A percentile compares a stretch with the other conserved stretches of the same genome.
Conservation (phyloP, 1,140 invertebrate genomes). For the Musca domestica region DNA sequence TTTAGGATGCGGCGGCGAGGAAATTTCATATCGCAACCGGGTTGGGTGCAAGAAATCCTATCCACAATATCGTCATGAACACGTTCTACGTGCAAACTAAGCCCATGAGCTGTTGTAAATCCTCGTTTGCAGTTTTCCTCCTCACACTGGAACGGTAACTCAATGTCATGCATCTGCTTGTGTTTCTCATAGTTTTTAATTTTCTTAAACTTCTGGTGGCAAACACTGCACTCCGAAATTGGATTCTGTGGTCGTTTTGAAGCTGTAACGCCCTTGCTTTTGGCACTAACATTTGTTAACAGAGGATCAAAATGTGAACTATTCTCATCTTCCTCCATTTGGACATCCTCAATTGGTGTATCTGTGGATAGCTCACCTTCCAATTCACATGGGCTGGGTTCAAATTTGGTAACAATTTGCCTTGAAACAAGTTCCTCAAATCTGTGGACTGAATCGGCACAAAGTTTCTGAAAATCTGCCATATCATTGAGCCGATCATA, state of each 20-base stretch:
- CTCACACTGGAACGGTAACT: constrained; percentile 45
- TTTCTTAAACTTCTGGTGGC: constrained; percentile 50
- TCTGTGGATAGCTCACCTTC: not conserved
- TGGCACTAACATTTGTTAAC: constrained; percentile 34
- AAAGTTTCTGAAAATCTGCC: constrained; percentile 46
- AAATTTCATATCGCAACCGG: constrained; percentile 45
- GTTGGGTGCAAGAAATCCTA: constrained; percentile 39
- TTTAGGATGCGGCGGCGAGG: constrained; percentile 45
- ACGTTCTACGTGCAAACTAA: constrained; percentile 46
- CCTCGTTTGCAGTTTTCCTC: constrained; percentile 46
- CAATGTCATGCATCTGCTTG: constrained; percentile 49
- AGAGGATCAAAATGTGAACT: constrained; percentile 48
- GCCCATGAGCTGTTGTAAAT: constrained; percentile 45
- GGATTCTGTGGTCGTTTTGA: constrained; percentile 39
- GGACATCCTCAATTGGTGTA: constrained; percentile 27
- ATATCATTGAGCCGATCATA: constrained; percentile 44
- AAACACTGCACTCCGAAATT: constrained; percentile 49
- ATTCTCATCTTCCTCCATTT: constrained; percentile 43
- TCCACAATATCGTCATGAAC: constrained; percentile 44
- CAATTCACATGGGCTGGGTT: not conserved
- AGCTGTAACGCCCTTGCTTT: constrained; percentile 35
- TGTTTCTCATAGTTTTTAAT: constrained; percentile 47
- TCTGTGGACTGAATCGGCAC: constrained; percentile 47
- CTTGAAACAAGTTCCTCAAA: constrained; percentile 47
- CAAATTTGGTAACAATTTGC: constrained; percentile 35